Evolutionary conservation across 2,888 invertebrate genomes (phyloP), one percentile per base, ranked within the genome.

Genomic region (Diaprepes abbreviatus): DNA sequence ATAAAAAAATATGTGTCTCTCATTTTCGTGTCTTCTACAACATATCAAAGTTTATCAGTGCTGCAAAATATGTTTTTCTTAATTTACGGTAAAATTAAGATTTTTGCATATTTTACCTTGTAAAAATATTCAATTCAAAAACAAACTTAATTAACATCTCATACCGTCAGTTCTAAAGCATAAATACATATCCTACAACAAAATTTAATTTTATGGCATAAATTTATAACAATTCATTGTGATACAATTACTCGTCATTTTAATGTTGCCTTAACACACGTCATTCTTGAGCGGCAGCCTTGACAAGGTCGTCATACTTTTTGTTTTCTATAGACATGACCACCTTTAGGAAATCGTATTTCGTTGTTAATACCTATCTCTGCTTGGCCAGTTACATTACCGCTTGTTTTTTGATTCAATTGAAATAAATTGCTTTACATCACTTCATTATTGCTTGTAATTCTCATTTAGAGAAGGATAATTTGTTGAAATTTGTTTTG

Each of bases 251-350:
- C 24, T 43, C 16, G 9, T 21, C 14, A 45, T 21, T 19, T 33
- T 60, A 19, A 60, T 60, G 60, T 48, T 35, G 48, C 45, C 10
- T 48, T 45, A 43, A 33, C 35, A 45, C 28, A 35, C 48, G 60
- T 60, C 60, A 60, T 35, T 48, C 35, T 17, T 19, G 31, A 33
- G 21, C 60, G 48, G 35, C 48, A 60, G 60, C 60, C 60, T 60
- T 60, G 60, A 35, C 60, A 60, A 60, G 60, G 60, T 35, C 60
- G 60, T 12, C 28, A 35, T 28, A 33, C 10, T 60, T 60, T 59
- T 48, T 60, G 21, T 33, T 45, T 59, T 33, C 48, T 35, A n/a
- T 14, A 48, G 21, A 21, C 48, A 35, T 48, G 45, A 60, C 48
- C 48, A 35, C 45, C 19, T 60, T 60, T 60, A 60, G 60, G 48